phyloP scores from a whole-genome alignment of 2,113 vertebrate species.

The Stegastes partitus region DNA sequence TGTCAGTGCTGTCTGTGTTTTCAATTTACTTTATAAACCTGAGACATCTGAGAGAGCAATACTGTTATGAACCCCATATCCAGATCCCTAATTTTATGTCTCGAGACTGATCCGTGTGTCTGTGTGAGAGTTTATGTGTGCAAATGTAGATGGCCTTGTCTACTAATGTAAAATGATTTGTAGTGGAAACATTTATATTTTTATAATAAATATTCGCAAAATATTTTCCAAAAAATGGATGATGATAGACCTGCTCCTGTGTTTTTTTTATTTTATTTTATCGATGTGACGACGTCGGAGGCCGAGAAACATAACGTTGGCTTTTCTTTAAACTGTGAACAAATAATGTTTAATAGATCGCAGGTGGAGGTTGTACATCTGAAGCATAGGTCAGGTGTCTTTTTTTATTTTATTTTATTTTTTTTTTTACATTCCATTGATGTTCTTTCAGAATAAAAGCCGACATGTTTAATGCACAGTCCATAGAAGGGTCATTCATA shows the following conservation, averaged over 20 bases:
- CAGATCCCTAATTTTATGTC: constrained; percentile 74
- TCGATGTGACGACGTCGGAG: background rate
- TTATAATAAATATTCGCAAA: constrained; percentile 99
- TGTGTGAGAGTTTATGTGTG: constrained; percentile 89
- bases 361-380: constrained; percentile 15
- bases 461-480: too few relatives aligned
- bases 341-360: constrained; percentile 19
- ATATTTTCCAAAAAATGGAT: constrained; percentile 98
- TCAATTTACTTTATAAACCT: constrained; percentile 88
- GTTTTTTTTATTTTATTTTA: constrained; percentile 69
- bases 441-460: too few relatives aligned
- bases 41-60: constrained; percentile 84
- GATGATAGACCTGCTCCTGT: constrained; percentile 74
- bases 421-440: constrained; percentile 28
- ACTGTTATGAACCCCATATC: constrained; percentile 78
- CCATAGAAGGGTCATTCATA: too few relatives aligned
- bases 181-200: constrained; percentile 99
- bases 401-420: constrained; percentile 29
- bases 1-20: constrained; percentile 88
- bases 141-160: constrained; percentile 97
- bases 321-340: background rate
- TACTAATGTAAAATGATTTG: constrained; percentile 99
- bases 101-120: constrained; percentile 77
- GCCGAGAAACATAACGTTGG: background rate
- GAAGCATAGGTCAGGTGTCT: constrained; percentile 38